Evolutionary conservation across 2,888 invertebrate species (phyloP).

Genomic region (Ischnura elegans): DNA sequence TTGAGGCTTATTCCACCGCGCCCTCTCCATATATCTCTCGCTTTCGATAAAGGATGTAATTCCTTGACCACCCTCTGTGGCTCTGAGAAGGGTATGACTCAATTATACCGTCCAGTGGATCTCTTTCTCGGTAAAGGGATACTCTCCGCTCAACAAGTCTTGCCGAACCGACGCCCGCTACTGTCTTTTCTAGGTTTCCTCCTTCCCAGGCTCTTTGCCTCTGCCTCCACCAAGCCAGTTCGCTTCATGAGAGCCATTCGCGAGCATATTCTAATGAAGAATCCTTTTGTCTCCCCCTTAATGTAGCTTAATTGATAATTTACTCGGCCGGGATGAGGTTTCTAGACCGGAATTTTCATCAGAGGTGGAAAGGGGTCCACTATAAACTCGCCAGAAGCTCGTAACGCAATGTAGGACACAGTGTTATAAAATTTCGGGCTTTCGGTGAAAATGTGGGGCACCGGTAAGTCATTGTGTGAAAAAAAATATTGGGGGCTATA

Average conservation of each 20-base stretch:
- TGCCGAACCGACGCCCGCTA: neutral
- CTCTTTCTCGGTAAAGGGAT: neutral
- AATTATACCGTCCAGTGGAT: constrained; percentile 4
- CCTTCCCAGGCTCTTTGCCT: neutral
- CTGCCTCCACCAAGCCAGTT: neutral
- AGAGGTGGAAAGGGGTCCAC: neutral
- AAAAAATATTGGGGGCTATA: too few species aligned
- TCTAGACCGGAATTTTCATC: constrained; percentile 29
- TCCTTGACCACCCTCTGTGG: neutral
- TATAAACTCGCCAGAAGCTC: too few species aligned
- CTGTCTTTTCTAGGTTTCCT: neutral
- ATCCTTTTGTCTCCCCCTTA: constrained; percentile 36
- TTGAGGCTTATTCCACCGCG: neutral
- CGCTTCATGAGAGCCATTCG: neutral
- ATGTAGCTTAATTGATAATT: constrained; percentile 37
- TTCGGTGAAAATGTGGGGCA: too few species aligned
- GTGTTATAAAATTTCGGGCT: too few species aligned
- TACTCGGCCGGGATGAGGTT: neutral
- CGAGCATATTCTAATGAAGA: neutral
- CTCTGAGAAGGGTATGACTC: constrained; percentile 12
- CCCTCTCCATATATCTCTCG: neutral
- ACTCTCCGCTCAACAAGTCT: constrained; percentile 20
- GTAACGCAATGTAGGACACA: too few species aligned
- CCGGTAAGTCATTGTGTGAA: too few species aligned
- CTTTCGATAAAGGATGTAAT: constrained; percentile 7